phyloP scores from a whole-genome alignment of 2,888 invertebrate genomes.

The Agrotis ipsilon region DNA sequence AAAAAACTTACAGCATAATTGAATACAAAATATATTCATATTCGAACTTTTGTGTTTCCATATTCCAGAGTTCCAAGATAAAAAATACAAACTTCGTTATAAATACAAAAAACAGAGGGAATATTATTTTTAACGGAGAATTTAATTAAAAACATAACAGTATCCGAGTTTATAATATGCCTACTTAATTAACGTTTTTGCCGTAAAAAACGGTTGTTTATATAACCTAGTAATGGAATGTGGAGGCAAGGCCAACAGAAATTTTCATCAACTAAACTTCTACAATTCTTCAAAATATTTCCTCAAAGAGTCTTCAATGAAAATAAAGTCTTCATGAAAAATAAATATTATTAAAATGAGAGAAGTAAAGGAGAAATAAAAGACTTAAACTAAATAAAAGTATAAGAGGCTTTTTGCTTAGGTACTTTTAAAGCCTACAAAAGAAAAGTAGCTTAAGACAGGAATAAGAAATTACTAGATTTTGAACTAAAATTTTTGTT shows the following conservation, averaged over 20 bases:
- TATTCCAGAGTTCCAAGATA: slow-evolving; percentile 37
- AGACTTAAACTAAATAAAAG: slow-evolving; percentile 4
- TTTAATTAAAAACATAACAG: slow-evolving; percentile 72
- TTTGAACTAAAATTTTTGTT: neutral
- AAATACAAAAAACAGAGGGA: slow-evolving; percentile 50
- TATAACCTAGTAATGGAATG: slow-evolving; percentile 68
- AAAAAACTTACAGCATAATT: slow-evolving; percentile 32
- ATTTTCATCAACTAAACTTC: slow-evolving; percentile 56
- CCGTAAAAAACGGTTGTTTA: slow-evolving; percentile 67
- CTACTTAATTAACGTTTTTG: slow-evolving; percentile 73
- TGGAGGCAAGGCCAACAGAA: slow-evolving; percentile 49
- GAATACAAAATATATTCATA: slow-evolving; percentile 49
- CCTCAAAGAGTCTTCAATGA: slow-evolving; percentile 23
- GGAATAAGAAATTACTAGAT: neutral
- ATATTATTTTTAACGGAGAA: slow-evolving; percentile 63
- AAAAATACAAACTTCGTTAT: slow-evolving; percentile 53
- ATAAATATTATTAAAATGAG: slow-evolving; percentile 30
- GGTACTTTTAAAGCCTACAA: neutral
- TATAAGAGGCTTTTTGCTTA: slow-evolving; percentile 3
- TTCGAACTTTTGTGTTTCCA: slow-evolving; percentile 44
- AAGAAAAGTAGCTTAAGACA: neutral
- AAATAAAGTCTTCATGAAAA: slow-evolving; percentile 31
- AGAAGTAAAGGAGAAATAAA: slow-evolving; percentile 18
- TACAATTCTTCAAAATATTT: slow-evolving; percentile 41
- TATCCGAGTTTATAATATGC: slow-evolving; percentile 71